These are phyloP conservation scores for Penaeus japonicus DNA, from an alignment of 1,140 invertebrate genomes.

Conservation along the genomic window DNA sequence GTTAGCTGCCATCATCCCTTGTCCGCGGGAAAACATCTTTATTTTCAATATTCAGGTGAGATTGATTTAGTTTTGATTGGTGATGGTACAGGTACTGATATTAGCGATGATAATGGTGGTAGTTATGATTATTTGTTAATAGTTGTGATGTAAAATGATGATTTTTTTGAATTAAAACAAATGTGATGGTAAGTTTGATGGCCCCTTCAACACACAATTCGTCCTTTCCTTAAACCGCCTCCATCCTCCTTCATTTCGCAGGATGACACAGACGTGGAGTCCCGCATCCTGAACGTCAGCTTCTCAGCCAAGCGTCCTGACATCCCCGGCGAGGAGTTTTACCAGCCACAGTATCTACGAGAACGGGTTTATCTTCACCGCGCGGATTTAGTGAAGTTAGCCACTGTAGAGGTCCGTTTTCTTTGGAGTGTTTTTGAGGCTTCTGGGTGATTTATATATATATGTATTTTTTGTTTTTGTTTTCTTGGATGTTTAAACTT, in stretches of 20 bases:
- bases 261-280: slow-evolving; percentile 87
- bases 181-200: no score
- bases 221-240: no score
- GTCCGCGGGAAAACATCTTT: slow-evolving; percentile 90
- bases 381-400: slow-evolving; percentile 81
- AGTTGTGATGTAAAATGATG: no score
- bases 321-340: slow-evolving; percentile 78
- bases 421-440: background rate
- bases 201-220: no score
- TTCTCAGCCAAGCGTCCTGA: slow-evolving; percentile 87
- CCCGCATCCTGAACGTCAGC: slow-evolving; percentile 91
- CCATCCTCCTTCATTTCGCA: slow-evolving; percentile 63
- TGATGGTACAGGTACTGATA: background rate
- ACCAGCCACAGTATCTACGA: slow-evolving; percentile 86
- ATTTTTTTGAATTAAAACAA: no score
- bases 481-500: no score
- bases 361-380: slow-evolving; percentile 94
- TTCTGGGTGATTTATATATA: background rate
- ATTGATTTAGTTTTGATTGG: background rate
- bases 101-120: background rate
- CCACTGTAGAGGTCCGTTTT: slow-evolving; percentile 79
- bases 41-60: slow-evolving; percentile 88
- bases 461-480: background rate
- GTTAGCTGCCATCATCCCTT: slow-evolving; percentile 89
- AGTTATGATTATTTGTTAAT: no score